Evolutionary conservation across 2,113 vertebrate species (phyloP).

Genomic region (Heterocephalus glaber): DNA sequence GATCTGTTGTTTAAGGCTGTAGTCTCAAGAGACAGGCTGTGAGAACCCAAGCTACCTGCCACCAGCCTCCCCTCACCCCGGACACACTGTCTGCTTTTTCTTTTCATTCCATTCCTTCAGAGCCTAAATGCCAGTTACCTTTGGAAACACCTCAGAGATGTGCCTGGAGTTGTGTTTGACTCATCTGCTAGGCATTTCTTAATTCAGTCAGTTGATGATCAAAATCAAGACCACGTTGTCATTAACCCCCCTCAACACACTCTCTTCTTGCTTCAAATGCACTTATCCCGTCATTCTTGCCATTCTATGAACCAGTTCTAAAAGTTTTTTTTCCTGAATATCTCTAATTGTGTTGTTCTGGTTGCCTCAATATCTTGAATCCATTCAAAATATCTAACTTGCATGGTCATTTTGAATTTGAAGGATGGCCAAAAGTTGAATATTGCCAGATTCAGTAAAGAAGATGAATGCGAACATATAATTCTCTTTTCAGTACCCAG

Average conservation of each 20-base stretch:
- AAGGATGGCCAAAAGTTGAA: background rate
- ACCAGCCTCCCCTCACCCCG: constrained; percentile 49
- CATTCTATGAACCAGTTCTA: background rate
- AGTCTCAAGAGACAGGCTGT: background rate
- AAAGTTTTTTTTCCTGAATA: background rate
- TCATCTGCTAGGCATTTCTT: background rate
- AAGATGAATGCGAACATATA: background rate
- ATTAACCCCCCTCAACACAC: background rate
- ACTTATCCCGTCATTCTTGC: background rate
- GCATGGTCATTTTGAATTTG: background rate
- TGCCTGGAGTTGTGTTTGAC: background rate
- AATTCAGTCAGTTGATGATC: background rate
- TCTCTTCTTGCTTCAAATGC: background rate
- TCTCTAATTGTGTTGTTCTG: background rate
- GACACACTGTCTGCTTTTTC: background rate
- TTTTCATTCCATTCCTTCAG: background rate
- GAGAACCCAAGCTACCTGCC: background rate
- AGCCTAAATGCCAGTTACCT: background rate
- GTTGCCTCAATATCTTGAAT: background rate
- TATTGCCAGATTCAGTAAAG: background rate
- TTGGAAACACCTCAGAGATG: background rate
- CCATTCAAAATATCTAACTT: background rate
- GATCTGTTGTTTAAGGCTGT: constrained; percentile 52
- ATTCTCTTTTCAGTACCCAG: background rate
- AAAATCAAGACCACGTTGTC: background rate